A percentile compares a stretch with the other conserved stretches of the same genome.
These are phyloP conservation scores for Ispidina picta DNA, from an alignment of 2,797 vertebrate genomes.

Conservation along the genomic window DNA sequence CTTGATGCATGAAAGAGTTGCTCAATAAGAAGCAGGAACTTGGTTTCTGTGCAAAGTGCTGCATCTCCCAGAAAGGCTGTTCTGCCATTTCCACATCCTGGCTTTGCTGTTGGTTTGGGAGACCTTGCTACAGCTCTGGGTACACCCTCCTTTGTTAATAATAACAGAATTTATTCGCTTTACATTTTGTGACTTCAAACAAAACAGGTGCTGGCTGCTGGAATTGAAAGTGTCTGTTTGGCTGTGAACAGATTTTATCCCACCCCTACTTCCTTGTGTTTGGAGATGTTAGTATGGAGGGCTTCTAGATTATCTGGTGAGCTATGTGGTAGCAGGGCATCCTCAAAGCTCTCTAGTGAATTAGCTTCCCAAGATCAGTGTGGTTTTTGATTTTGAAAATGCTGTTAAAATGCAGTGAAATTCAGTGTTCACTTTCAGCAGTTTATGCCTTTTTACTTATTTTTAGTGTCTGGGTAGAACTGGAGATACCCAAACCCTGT, in stretches of 20 bases:
- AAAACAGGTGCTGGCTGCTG: background rate
- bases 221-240: background rate
- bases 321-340: background rate
- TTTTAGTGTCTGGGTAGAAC: background rate
- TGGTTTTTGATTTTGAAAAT: no score
- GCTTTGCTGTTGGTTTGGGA: background rate
- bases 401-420: background rate
- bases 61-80: background rate
- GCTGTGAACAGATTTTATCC: background rate
- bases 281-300: background rate
- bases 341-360: background rate
- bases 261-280: background rate
- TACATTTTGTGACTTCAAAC: background rate
- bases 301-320: background rate
- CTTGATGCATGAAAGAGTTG: background rate
- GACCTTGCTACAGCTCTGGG: background rate
- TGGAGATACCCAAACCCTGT: background rate
- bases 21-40: background rate
- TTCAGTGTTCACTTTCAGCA: background rate
- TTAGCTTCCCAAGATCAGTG: background rate
- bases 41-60: background rate
- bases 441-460: background rate
- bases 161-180: background rate
- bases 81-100: background rate
- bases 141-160: background rate